These are phyloP conservation scores for Ptychobarbus kaznakovi DNA, from an alignment of 2,797 vertebrate genomes.

Conservation along the genomic window DNA sequence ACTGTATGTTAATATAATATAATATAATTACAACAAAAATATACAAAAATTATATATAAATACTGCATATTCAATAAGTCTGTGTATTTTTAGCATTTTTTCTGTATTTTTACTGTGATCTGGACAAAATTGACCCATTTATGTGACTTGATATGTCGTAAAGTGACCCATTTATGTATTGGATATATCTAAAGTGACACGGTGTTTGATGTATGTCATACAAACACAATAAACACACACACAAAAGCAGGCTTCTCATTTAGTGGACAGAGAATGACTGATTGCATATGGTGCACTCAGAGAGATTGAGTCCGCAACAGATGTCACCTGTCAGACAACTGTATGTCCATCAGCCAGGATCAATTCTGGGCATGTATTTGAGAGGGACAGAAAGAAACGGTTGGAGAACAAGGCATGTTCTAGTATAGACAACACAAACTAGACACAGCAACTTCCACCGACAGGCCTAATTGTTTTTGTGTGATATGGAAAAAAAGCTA, in stretches of 20 bases:
- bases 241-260: conserved; percentile 29
- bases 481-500: not conserved
- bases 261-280: conserved; percentile 24
- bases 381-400: conserved; percentile 13
- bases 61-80: not conserved
- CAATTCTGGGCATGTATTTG: conserved; percentile 47
- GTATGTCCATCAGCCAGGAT: conserved; percentile 27
- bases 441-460: not conserved
- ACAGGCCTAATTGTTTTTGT: not conserved
- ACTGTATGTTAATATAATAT: not conserved
- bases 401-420: conserved; percentile 22
- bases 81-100: not conserved
- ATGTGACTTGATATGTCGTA: no score
- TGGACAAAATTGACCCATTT: not conserved
- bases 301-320: conserved; percentile 38
- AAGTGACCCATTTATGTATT: conserved; percentile 2
- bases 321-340: conserved; percentile 37
- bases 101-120: not conserved
- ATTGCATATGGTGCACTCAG: conserved; percentile 42
- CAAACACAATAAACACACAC: conserved; percentile 35
- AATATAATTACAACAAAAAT: not conserved
- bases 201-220: conserved; percentile 26
- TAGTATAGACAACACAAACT: not conserved
- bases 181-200: conserved; percentile 29
- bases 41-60: not conserved